Conservation (phyloP, 2,888 invertebrate genomes). For the Leptopterna dolabrata region DNA sequence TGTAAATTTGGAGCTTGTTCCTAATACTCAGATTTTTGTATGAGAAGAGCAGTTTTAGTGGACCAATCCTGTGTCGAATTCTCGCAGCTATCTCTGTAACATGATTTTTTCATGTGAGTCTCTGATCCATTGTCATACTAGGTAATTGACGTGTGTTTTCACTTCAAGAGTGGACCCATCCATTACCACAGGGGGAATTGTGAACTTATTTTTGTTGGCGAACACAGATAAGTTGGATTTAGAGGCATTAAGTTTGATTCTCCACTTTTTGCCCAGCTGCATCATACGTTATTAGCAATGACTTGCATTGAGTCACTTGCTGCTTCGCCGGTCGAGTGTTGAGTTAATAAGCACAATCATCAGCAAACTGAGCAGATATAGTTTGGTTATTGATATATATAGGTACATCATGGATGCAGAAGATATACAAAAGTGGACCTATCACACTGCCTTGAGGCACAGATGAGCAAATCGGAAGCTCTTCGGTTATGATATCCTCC, state of each 20-base stretch:
- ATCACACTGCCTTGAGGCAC: neutral
- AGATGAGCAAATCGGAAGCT: neutral
- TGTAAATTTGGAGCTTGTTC: neutral
- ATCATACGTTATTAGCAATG: neutral
- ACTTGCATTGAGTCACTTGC: neutral
- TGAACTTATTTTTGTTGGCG: neutral
- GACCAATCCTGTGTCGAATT: neutral
- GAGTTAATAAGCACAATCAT: neutral
- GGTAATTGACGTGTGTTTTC: neutral
- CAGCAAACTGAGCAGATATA: no score
- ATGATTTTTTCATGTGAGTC: conserved; percentile 11
- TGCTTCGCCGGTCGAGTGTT: neutral
- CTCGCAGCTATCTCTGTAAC: neutral
- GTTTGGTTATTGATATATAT: neutral
- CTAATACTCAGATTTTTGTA: neutral
- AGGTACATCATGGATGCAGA: neutral
- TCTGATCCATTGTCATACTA: neutral
- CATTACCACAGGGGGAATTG: neutral
- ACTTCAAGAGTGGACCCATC: neutral
- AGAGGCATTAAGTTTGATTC: neutral
- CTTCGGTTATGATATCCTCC: no score
- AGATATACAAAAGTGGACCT: no score
- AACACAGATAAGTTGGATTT: neutral
- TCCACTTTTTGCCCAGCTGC: neutral
- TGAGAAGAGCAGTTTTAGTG: neutral